Evolutionary conservation across 2,113 vertebrate species (phyloP).

Genomic region (Petrocephalus zakoni): DNA sequence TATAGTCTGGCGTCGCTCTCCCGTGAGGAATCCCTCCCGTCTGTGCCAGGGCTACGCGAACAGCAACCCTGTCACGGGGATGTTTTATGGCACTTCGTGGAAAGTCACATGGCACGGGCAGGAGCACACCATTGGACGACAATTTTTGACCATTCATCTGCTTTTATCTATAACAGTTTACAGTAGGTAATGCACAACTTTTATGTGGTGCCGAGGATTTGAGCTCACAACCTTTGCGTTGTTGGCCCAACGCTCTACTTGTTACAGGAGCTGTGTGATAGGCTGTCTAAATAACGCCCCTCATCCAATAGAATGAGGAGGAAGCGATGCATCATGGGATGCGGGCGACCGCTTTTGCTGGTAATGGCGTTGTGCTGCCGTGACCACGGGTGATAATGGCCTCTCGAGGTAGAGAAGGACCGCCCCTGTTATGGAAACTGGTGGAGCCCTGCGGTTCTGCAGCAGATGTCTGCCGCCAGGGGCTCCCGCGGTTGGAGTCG

Average conservation of each 20-base stretch:
- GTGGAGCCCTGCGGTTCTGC: background rate
- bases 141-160: background rate
- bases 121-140: background rate
- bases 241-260: fast-evolving
- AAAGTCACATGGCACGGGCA: background rate
- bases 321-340: background rate
- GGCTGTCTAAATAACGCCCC: background rate
- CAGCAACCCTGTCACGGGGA: too few species aligned
- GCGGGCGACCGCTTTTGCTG: background rate
- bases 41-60: background rate
- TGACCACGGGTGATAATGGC: background rate
- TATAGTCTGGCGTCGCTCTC: background rate
- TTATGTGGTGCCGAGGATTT: background rate
- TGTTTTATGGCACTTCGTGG: background rate
- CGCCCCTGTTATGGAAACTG: background rate
- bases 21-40: background rate
- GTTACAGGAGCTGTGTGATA: background rate
- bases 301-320: background rate
- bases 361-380: background rate
- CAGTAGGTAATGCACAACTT: background rate
- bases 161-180: background rate
- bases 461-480: background rate
- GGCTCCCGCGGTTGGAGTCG: background rate
- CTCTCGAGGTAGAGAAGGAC: background rate
- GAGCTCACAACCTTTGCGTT: background rate